Conservation (phyloP, 2,113 vertebrate genomes). For the Okapia johnstoni region DNA sequence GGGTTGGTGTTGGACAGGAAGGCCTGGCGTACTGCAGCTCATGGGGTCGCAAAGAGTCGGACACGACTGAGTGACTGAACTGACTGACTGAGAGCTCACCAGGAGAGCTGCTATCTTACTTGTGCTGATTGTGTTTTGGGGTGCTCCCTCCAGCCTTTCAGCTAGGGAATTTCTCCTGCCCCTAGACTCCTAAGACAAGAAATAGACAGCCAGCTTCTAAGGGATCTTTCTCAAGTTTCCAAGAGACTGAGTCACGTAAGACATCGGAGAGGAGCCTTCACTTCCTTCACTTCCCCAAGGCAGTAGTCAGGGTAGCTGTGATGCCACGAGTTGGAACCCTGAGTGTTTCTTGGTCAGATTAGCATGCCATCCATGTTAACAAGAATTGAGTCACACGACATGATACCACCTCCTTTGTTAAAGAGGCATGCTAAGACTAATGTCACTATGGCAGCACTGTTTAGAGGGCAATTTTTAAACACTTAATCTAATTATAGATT, state of each 20-base stretch:
- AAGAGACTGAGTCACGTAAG: not conserved
- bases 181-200: too few relatives aligned
- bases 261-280: too few relatives aligned
- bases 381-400: accelerated
- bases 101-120: not conserved
- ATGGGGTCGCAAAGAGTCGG: too few relatives aligned
- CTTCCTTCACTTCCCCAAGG: not conserved
- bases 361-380: accelerated
- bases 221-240: too few relatives aligned
- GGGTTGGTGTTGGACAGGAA: too few relatives aligned
- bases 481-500: not conserved
- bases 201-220: not conserved
- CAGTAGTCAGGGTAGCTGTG: accelerated
- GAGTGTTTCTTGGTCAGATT: not conserved
- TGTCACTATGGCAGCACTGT: accelerated
- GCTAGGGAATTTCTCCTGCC: not conserved
- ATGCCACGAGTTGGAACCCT: not conserved
- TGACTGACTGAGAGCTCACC: not conserved
- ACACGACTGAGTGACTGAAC: too few relatives aligned
- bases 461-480: not conserved
- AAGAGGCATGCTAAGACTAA: not conserved
- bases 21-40: too few relatives aligned
- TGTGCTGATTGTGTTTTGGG: not conserved
- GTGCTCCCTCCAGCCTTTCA: not conserved
- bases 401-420: not conserved